Evolutionary conservation across 2,888 invertebrate species (phyloP), one percentile per base, ranked within the genome.

Genomic region (Harpalus rubripes): DNA sequence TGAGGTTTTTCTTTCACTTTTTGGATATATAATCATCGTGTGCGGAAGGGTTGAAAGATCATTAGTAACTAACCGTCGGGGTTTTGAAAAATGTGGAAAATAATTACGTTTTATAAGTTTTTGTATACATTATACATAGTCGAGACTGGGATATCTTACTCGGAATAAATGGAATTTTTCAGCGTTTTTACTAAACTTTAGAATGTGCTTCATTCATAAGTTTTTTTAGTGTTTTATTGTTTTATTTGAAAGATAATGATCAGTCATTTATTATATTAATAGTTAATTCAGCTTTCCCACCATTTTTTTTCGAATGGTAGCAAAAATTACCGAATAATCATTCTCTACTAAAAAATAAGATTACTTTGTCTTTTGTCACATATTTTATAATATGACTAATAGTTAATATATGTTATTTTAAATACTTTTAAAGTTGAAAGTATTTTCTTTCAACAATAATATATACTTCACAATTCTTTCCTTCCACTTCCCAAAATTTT

Each of bases 61-160:
- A 74, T 74, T 74, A 74, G 72, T 74, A 74, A 74, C 72, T 74
- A 74, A 74, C 72, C 72, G 72, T 74, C 44, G 44, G 72, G 44
- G 72, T 44, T 63, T 74, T 74, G 72, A 74, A 74, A 74, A 74
- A 74, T 74, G 72, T 74, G 72, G 18, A 44, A 74, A 74, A 74
- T 74, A 74, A 74, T 74, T 74, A 74, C 72, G 72, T 74, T 74
- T 44, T 74, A 74, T 74, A 74, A 44, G 72, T 74, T 74, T 74
- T 74, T 74, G 72, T 74, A 74, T 74, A 44, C 72, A 44, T 44
- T 65, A 65, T 68, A 68, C 63, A 26, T 22, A 63, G 18, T 68
- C 68, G 39, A 32, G 41, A 18, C 16, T 6, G 12, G 16, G n/a
- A 63, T 68, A 74, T 74, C 72, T 44, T 41, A n/a, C 15, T 4